Evolutionary conservation across 1,140 invertebrate genomes (phyloP).

Genomic region (Drosophila pseudoananassae): DNA sequence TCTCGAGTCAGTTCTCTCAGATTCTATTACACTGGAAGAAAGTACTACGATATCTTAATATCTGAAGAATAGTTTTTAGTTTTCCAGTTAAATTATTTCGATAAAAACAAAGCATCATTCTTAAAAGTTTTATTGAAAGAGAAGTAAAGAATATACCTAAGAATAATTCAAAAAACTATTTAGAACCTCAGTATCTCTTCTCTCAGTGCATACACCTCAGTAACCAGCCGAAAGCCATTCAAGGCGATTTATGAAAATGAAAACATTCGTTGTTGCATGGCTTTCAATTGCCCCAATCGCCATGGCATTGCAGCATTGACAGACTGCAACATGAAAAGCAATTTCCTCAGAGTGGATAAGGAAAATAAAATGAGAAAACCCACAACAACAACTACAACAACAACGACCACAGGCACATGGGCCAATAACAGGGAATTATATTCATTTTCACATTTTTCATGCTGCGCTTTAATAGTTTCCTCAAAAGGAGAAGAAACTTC

Average conservation of each 20-base stretch:
- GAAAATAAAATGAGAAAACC: neutral
- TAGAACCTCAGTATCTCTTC: neutral
- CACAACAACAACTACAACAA: neutral
- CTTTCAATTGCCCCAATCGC: conserved; percentile 54
- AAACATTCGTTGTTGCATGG: conserved; percentile 57
- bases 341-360: conserved; percentile 44
- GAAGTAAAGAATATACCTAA: too few relatives aligned
- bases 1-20: neutral
- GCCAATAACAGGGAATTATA: conserved; percentile 60
- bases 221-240: conserved; percentile 12
- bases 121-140: too few relatives aligned
- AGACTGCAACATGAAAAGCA: conserved; percentile 56
- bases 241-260: conserved; percentile 65
- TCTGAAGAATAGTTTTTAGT: too few relatives aligned
- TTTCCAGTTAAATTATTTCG: too few relatives aligned
- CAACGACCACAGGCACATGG: conserved; percentile 15
- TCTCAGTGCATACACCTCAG: neutral
- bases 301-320: conserved; percentile 39
- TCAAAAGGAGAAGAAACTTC: conserved; percentile 39
- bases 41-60: neutral
- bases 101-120: too few relatives aligned
- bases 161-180: neutral
- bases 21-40: neutral
- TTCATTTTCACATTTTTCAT: conserved; percentile 78
- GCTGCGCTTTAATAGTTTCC: conserved; percentile 71